These are phyloP conservation scores for Hormaphis cornu DNA, from an alignment of 1,140 invertebrate genomes.

Conservation along the genomic window DNA sequence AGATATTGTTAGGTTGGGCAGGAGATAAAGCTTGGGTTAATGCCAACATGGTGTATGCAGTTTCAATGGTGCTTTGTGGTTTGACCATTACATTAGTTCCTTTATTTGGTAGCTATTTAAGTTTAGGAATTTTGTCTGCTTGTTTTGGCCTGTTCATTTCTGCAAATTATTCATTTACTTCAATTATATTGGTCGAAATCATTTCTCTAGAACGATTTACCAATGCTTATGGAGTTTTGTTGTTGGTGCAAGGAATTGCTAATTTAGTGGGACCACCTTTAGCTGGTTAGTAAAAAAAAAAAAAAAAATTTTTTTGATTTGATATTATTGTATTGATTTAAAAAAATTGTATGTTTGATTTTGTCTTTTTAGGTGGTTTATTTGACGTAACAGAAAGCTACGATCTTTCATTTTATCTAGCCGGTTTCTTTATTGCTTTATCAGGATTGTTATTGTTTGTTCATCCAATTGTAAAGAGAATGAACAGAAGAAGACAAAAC, in stretches of 20 bases:
- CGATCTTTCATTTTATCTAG: conserved; percentile 63
- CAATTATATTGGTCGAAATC: conserved; percentile 72
- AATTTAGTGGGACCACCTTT: conserved; percentile 57
- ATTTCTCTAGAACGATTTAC: conserved; percentile 73
- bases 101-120: conserved; percentile 30
- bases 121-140: conserved; percentile 38
- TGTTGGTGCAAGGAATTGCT: conserved; percentile 73
- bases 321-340: conserved; percentile 2
- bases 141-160: conserved; percentile 76
- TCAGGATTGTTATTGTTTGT: conserved; percentile 59
- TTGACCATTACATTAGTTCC: conserved; percentile 34
- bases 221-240: conserved; percentile 74
- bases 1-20: conserved; percentile 77
- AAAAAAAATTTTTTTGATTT: neutral
- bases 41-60: conserved; percentile 66
- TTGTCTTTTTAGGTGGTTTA: conserved; percentile 54
- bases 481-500: conserved; percentile 10
- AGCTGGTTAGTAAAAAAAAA: conserved; percentile 42
- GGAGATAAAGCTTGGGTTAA: conserved; percentile 82
- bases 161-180: conserved; percentile 77
- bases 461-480: conserved; percentile 20
- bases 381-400: conserved; percentile 61
- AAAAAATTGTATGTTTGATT: conserved; percentile 19
- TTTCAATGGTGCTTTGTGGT: conserved; percentile 67
- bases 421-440: conserved; percentile 63